A percentile compares a stretch with the other conserved stretches of the same genome.
Conservation (phyloP, 2,113 vertebrate species). For the Ondatra zibethicus region DNA sequence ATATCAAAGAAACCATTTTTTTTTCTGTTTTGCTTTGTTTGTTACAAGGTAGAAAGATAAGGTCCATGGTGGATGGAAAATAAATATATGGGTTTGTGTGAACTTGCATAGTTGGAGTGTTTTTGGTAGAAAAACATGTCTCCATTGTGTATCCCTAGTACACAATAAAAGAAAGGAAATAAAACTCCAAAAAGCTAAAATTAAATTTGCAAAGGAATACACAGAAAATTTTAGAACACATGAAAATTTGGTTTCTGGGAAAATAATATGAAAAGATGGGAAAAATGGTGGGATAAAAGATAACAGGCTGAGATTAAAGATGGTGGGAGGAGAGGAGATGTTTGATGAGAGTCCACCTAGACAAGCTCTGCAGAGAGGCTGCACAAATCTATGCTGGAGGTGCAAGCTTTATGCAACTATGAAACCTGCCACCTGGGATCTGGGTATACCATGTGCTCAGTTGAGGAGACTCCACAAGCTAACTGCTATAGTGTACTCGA, state of each 20-base stretch:
- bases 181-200: not conserved
- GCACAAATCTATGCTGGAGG: not conserved
- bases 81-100: not conserved
- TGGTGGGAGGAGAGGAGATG: not conserved
- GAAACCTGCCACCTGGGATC: not conserved
- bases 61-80: not conserved
- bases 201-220: not conserved
- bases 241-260: not conserved
- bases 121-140: not conserved
- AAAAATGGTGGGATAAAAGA: not conserved
- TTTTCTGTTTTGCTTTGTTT: not conserved
- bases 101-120: not conserved
- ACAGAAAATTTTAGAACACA: not conserved
- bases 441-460: not conserved
- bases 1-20: not conserved
- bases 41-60: not conserved
- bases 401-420: fast-evolving
- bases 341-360: not conserved
- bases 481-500: no score
- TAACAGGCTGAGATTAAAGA: not conserved
- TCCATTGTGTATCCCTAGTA: not conserved
- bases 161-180: not conserved
- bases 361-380: no score
- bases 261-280: not conserved
- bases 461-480: no score